phyloP scores from a whole-genome alignment of 2,888 invertebrate genomes.

The Aromia moschata region DNA sequence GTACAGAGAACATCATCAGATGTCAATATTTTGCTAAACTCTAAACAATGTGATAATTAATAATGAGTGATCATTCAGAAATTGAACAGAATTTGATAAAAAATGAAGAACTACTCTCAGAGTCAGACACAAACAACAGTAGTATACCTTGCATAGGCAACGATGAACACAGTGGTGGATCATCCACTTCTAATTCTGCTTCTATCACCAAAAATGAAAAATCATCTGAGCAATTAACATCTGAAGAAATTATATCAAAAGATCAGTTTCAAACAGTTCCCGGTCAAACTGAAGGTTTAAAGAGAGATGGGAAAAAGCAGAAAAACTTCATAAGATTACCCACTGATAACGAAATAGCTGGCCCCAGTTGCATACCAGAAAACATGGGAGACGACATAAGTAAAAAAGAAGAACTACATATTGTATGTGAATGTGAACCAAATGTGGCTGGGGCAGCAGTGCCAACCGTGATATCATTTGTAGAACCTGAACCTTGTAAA shows the following conservation, averaged over 20 bases:
- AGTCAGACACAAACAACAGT: not conserved
- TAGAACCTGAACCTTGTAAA: not conserved
- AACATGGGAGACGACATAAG: slow-evolving; percentile 41
- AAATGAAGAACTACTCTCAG: not conserved
- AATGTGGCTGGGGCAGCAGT: slow-evolving; percentile 48
- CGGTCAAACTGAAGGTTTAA: slow-evolving; percentile 6
- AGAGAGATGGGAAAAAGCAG: slow-evolving; percentile 27
- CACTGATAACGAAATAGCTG: slow-evolving; percentile 18
- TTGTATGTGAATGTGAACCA: slow-evolving; percentile 49
- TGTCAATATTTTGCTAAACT: not conserved
- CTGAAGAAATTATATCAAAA: no score
- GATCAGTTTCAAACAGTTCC: no score
- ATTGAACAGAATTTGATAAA: slow-evolving; percentile 5
- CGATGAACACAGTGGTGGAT: no score
- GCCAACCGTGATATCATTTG: slow-evolving; percentile 41
- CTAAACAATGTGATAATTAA: not conserved
- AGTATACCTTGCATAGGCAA: no score
- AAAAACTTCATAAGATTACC: slow-evolving; percentile 34
- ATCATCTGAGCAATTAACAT: no score
- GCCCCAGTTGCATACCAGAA: slow-evolving; percentile 31
- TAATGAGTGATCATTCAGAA: slow-evolving; percentile 7
- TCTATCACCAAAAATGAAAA: no score
- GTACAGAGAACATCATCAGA: slow-evolving; percentile 12
- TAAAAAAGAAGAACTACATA: slow-evolving; percentile 33
- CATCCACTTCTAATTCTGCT: not conserved